phyloP scores from a whole-genome alignment of 2,797 vertebrate genomes.

The Denticeps clupeoides region DNA sequence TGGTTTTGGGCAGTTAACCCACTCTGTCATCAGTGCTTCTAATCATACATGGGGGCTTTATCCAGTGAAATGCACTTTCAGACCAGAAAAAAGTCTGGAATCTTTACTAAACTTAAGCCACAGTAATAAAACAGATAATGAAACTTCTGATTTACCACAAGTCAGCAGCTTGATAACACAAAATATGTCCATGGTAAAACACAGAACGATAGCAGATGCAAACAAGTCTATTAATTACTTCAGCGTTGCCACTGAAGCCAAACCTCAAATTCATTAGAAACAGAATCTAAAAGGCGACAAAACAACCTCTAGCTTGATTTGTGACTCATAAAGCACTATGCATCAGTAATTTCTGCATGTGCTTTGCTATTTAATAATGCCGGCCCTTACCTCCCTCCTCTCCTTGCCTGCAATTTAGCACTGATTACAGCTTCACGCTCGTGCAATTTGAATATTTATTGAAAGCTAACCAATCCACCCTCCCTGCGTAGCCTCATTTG shows the following conservation, averaged over 20 bases:
- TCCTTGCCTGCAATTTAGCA: conserved; percentile 40
- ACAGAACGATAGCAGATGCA: too few species aligned
- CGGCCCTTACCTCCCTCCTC: conserved; percentile 20
- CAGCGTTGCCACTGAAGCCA: conserved; percentile 35
- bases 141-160: too few species aligned
- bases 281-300: conserved; percentile 38
- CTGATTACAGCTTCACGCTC: conserved; percentile 51
- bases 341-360: conserved; percentile 37
- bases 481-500: conserved; percentile 47
- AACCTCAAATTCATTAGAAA: conserved; percentile 35
- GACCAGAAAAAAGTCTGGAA: too few species aligned
- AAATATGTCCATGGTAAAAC: too few species aligned
- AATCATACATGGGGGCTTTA: too few species aligned
- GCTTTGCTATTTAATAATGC: conserved; percentile 31
- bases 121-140: too few species aligned
- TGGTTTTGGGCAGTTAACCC: too few species aligned
- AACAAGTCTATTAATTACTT: conserved; percentile 42
- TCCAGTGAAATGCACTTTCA: too few species aligned
- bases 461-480: conserved; percentile 39
- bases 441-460: conserved; percentile 56
- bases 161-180: too few species aligned
- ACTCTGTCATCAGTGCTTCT: too few species aligned
- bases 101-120: conserved; percentile 14
- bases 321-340: conserved; percentile 27
- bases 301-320: conserved; percentile 41